These are phyloP conservation scores for Mythimna ferrago DNA, from an alignment of 2,888 invertebrate species.

Conservation along the genomic window DNA sequence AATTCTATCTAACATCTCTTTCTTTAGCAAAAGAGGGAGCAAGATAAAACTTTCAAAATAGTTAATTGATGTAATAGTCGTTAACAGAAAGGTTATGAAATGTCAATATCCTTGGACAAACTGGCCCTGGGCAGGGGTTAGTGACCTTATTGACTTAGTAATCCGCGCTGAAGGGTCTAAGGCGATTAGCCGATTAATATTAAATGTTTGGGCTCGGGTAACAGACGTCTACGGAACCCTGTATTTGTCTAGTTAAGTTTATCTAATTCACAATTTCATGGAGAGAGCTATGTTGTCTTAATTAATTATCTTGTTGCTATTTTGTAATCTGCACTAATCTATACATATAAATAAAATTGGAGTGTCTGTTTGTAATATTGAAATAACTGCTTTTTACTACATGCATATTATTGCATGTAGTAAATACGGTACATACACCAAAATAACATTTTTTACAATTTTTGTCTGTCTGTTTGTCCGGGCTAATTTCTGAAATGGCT, in stretches of 20 bases:
- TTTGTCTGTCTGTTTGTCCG: too few species aligned
- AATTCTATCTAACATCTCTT: neutral
- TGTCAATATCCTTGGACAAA: slow-evolving; percentile 49
- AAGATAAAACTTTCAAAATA: slow-evolving; percentile 10
- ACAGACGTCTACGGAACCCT: neutral
- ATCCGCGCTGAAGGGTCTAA: slow-evolving; percentile 42
- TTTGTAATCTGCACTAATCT: too few species aligned
- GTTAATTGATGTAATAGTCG: slow-evolving; percentile 24
- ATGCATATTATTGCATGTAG: too few species aligned
- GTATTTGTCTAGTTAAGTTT: neutral
- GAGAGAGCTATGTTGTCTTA: too few species aligned
- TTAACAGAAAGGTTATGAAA: slow-evolving; percentile 33
- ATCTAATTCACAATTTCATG: neutral
- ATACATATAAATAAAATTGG: too few species aligned
- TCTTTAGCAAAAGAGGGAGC: neutral
- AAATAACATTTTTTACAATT: too few species aligned
- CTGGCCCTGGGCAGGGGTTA: slow-evolving; percentile 42
- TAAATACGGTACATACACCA: too few species aligned
- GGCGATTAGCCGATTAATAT: slow-evolving; percentile 41
- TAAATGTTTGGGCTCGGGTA: slow-evolving; percentile 24
- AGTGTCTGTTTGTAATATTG: too few species aligned
- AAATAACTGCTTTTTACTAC: too few species aligned
- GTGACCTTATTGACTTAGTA: slow-evolving; percentile 40
- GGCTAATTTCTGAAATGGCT: too few species aligned
- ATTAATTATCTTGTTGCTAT: too few species aligned